Percentiles rank a stretch among this genome's conserved stretches.
phyloP scores from a whole-genome alignment of 2,888 invertebrate species.

The Scelioninae gen. 1 region DNA sequence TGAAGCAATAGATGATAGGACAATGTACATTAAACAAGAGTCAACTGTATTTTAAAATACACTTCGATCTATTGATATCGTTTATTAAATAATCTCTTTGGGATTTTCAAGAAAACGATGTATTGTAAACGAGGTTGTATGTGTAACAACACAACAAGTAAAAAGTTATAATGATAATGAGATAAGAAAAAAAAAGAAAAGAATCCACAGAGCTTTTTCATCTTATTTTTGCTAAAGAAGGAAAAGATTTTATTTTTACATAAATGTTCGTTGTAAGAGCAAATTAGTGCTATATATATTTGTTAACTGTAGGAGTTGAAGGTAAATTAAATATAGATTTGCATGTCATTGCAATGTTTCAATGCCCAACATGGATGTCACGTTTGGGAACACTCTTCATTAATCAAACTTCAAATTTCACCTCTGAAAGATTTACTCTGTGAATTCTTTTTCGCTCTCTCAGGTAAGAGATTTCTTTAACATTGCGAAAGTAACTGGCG shows the following conservation, averaged over 20 bases:
- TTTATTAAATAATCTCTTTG: constrained; percentile 25
- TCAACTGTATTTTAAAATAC: constrained; percentile 46
- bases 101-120: constrained; percentile 26
- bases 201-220: constrained; percentile 62
- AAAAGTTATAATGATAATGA: neutral
- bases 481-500: no score
- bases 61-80: constrained; percentile 6
- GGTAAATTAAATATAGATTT: constrained; percentile 30
- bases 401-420: constrained; percentile 21
- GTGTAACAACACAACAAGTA: constrained; percentile 12
- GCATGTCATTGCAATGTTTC: constrained; percentile 15
- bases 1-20: constrained; percentile 16
- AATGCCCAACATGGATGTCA: no score
- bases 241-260: constrained; percentile 53
- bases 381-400: constrained; percentile 14
- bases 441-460: constrained; percentile 54
- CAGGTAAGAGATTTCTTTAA: constrained; percentile 7
- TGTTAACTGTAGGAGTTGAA: constrained; percentile 17
- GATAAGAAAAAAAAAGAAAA: constrained; percentile 21
- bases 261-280: constrained; percentile 46
- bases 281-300: constrained; percentile 28
- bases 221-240: constrained; percentile 58
- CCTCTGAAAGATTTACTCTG: constrained; percentile 32
- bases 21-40: constrained; percentile 20
- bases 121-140: constrained; percentile 3